Percentiles rank a stretch among this genome's conserved stretches.
phyloP scores from a whole-genome alignment of 2,888 invertebrate genomes.

The Nudaria mundana region DNA sequence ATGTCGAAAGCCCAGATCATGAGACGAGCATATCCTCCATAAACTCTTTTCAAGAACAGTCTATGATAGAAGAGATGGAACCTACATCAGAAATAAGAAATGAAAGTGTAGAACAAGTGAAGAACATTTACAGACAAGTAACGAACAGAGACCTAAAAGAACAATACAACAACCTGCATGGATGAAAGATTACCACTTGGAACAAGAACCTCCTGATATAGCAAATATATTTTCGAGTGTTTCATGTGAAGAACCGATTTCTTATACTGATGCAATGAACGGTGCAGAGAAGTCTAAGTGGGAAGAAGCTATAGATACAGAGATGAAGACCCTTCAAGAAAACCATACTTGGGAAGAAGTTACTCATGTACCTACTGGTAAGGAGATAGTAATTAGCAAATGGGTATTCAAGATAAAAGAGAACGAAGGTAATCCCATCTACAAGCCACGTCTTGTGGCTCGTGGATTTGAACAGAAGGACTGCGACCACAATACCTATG shows the following conservation, averaged over 20 bases:
- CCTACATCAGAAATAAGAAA: too few species aligned
- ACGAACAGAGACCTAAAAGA: neutral
- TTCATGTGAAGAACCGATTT: neutral
- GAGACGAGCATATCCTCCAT: too few species aligned
- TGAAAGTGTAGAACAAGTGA: too few species aligned
- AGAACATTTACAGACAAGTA: neutral
- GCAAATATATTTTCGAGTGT: neutral
- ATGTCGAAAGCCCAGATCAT: too few species aligned
- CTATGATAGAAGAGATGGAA: too few species aligned
- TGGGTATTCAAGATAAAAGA: conserved; percentile 14
- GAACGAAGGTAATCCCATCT: neutral
- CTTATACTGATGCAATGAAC: conserved; percentile 8
- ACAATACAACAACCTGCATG: too few species aligned
- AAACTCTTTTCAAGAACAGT: too few species aligned
- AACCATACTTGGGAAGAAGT: conserved; percentile 13
- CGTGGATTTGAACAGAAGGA: conserved; percentile 15
- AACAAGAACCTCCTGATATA: too few species aligned
- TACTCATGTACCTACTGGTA: neutral
- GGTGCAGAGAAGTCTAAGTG: conserved; percentile 7
- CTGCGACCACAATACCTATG: conserved; percentile 4
- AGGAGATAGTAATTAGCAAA: conserved; percentile 1
- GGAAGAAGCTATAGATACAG: conserved; percentile 10
- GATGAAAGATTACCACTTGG: too few species aligned
- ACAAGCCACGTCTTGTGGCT: conserved; percentile 17
- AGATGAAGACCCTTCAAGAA: conserved; percentile 9